A percentile compares a stretch with the other conserved stretches of the same genome.
Conservation (phyloP, 37 sponge, comb jelly and placozoan genomes). For the Mnemiopsis leidyi region DNA sequence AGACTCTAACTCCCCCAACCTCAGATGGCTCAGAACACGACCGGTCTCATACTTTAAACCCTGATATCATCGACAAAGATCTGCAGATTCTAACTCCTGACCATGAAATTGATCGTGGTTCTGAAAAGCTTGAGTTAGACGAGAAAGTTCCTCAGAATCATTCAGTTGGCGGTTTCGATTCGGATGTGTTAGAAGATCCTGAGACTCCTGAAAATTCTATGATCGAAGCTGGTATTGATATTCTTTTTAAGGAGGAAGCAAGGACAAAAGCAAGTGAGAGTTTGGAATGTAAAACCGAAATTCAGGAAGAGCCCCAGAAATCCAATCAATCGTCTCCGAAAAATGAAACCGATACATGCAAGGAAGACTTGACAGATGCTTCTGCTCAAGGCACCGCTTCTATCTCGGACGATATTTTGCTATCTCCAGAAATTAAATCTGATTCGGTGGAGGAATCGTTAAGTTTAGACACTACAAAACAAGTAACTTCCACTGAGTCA, state of each 20-base stretch:
- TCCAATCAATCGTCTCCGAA: not conserved
- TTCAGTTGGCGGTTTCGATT: not conserved
- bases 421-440: not conserved
- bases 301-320: not conserved
- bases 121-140: not conserved
- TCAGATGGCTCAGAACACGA: constrained; percentile 49
- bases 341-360: no score
- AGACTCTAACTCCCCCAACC: constrained; percentile 9
- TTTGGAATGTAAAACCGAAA: not conserved
- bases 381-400: not conserved
- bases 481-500: not conserved
- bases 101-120: not conserved
- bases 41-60: not conserved
- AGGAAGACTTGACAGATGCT: not conserved
- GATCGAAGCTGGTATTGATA: not conserved
- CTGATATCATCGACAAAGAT: not conserved
- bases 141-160: not conserved
- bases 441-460: not conserved
- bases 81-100: constrained; percentile 28
- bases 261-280: not conserved
- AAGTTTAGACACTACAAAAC: not conserved
- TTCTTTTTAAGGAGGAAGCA: not conserved
- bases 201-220: not conserved
- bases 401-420: not conserved
- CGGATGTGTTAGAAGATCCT: not conserved